These are phyloP conservation scores for Molorchus minor DNA, from an alignment of 2,888 invertebrate genomes.

Conservation along the genomic window DNA sequence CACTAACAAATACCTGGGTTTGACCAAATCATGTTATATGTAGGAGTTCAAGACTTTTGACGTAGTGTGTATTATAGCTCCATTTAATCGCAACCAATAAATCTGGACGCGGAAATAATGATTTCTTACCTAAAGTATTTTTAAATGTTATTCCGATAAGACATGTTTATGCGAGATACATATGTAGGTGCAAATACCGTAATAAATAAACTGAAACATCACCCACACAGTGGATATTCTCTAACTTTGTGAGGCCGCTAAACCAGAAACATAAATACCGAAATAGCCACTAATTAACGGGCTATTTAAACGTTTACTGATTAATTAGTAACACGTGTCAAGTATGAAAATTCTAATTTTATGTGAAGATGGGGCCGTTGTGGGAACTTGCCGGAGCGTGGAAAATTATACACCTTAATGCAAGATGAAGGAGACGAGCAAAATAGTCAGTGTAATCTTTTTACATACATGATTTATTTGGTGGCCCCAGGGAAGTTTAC, in stretches of 20 bases:
- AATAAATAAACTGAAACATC: not conserved
- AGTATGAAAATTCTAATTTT: slow-evolving; percentile 37
- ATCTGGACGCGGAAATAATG: too few relatives aligned
- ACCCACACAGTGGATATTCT: not conserved
- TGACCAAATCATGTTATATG: too few relatives aligned
- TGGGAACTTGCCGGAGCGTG: slow-evolving; percentile 32
- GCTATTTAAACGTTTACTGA: slow-evolving; percentile 39
- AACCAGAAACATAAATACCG: slow-evolving; percentile 4
- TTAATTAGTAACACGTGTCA: slow-evolving; percentile 43
- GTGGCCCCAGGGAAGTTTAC: not conserved
- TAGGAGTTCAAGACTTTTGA: too few relatives aligned
- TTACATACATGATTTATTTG: not conserved
- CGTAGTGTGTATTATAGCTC: too few relatives aligned
- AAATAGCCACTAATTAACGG: slow-evolving; percentile 35
- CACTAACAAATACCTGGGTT: too few relatives aligned
- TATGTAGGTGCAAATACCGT: too few relatives aligned
- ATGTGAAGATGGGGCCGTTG: slow-evolving; percentile 26
- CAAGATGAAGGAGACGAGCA: not conserved
- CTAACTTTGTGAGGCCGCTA: slow-evolving; percentile 10
- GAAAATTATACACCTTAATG: slow-evolving; percentile 25
- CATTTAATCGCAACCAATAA: too few relatives aligned
- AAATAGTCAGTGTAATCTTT: not conserved
- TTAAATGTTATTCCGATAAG: too few relatives aligned
- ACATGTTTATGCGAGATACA: too few relatives aligned
- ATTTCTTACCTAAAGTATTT: too few relatives aligned